phyloP scores from a whole-genome alignment of 1,140 invertebrate species.

The Zaprionus africanus region DNA sequence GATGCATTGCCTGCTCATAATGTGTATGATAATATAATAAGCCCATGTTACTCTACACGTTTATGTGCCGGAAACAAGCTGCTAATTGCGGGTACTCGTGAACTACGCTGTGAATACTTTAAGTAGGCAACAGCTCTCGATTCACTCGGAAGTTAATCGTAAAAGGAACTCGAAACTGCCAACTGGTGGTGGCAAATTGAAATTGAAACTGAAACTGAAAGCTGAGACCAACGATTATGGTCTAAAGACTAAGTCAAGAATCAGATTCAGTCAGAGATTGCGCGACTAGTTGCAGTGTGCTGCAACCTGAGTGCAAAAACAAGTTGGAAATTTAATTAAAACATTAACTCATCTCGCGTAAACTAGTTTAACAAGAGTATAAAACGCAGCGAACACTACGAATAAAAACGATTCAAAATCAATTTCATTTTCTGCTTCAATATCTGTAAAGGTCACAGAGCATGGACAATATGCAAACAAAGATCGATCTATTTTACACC shows the following conservation, averaged over 20 bases:
- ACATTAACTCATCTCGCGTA: slow-evolving; percentile 47
- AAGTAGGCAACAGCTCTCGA: not conserved
- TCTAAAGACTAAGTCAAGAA: not conserved
- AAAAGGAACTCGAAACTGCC: slow-evolving; percentile 20
- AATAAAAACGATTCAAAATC: slow-evolving; percentile 5
- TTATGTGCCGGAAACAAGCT: slow-evolving; percentile 70
- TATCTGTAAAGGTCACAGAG: slow-evolving; percentile 27
- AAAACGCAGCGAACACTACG: not conserved
- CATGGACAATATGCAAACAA: not conserved
- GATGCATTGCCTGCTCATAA: not conserved
- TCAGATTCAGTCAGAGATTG: not conserved
- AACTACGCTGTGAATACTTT: not conserved
- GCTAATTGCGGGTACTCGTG: slow-evolving; percentile 47
- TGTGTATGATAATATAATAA: slow-evolving; percentile 3
- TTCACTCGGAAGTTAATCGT: not conserved
- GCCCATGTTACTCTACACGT: slow-evolving; percentile 11
- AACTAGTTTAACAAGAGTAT: slow-evolving; percentile 41
- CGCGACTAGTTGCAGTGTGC: slow-evolving; percentile 20
- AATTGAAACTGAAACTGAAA: not conserved
- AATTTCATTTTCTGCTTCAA: slow-evolving; percentile 6
- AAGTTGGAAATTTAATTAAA: slow-evolving; percentile 25
- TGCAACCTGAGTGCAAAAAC: slow-evolving; percentile 14
- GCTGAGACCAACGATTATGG: not conserved
- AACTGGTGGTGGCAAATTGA: slow-evolving; percentile 12
- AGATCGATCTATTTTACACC: slow-evolving; percentile 21